phyloP scores from a whole-genome alignment of 2,888 invertebrate genomes.

The Tenthredo notha region DNA sequence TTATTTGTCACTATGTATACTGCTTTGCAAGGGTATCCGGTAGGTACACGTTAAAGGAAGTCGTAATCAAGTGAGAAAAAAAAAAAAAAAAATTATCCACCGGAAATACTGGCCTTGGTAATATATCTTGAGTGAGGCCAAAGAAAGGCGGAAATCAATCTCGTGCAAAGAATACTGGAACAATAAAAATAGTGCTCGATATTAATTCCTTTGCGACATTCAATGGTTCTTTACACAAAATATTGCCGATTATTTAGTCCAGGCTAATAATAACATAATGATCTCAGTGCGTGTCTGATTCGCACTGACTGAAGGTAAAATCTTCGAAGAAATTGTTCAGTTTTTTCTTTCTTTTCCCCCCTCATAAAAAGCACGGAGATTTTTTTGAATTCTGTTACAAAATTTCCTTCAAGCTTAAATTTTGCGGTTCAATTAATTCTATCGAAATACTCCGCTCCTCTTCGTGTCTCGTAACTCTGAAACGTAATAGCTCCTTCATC shows the following conservation, averaged over 20 bases:
- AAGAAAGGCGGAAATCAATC: not conserved
- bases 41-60: constrained; percentile 13
- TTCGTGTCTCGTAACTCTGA: constrained; percentile 2
- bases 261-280: constrained; percentile 1
- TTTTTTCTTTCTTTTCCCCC: not conserved
- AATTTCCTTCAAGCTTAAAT: not conserved
- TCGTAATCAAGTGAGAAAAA: not conserved
- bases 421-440: constrained; percentile 7
- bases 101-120: not conserved
- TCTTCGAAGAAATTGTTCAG: not conserved
- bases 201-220: not conserved
- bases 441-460: not conserved
- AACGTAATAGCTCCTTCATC: constrained; percentile 1
- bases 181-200: not conserved
- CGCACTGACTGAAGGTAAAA: not conserved
- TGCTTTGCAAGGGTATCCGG: not conserved
- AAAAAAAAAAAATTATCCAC: not conserved
- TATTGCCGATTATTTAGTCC: not conserved
- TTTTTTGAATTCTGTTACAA: not conserved
- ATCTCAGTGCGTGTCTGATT: not conserved
- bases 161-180: not conserved
- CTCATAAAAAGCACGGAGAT: not conserved
- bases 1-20: not conserved
- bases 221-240: not conserved
- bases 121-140: not conserved